Evolutionary conservation across 2,113 vertebrate species (phyloP).

Genomic region (Syngnathoides biaculeatus): DNA sequence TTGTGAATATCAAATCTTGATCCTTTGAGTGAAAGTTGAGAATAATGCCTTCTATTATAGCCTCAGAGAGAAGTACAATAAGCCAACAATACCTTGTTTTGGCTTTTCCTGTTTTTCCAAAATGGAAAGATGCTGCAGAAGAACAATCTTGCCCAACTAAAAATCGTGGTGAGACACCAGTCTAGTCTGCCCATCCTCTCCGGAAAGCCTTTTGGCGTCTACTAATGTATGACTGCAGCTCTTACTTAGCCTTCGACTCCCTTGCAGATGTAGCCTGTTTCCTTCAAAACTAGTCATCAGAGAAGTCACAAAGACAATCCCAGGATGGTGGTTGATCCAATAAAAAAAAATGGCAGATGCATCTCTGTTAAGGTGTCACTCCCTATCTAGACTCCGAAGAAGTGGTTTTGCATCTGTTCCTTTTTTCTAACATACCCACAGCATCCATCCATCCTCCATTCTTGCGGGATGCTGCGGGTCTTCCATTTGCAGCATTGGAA

Average conservation of each 20-base stretch:
- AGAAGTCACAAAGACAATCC: conserved; percentile 2
- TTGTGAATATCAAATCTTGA: neutral
- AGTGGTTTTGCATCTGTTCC: conserved; percentile 8
- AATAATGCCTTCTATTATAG: neutral
- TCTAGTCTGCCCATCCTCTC: conserved; percentile 75
- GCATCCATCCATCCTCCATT: conserved; percentile 32
- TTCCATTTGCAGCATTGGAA: conserved; percentile 39
- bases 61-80: neutral
- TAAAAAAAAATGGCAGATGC: conserved; percentile 3
- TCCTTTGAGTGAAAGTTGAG: neutral
- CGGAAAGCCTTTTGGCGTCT: conserved; percentile 34
- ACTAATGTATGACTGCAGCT: conserved; percentile 7
- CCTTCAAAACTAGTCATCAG: conserved; percentile 9
- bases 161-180: conserved; percentile 78
- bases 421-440: conserved; percentile 16
- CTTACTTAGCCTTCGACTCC: conserved; percentile 7
- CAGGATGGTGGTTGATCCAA: neutral
- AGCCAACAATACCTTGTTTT: conserved; percentile 57
- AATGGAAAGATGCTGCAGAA: conserved; percentile 80
- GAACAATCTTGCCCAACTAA: conserved; percentile 80
- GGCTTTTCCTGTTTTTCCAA: conserved; percentile 47
- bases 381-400: neutral
- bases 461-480: conserved; percentile 62
- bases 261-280: conserved; percentile 25
- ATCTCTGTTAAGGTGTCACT: neutral